Evolutionary conservation across 1,140 invertebrate genomes (phyloP).

Genomic region (Fopius arisanus): DNA sequence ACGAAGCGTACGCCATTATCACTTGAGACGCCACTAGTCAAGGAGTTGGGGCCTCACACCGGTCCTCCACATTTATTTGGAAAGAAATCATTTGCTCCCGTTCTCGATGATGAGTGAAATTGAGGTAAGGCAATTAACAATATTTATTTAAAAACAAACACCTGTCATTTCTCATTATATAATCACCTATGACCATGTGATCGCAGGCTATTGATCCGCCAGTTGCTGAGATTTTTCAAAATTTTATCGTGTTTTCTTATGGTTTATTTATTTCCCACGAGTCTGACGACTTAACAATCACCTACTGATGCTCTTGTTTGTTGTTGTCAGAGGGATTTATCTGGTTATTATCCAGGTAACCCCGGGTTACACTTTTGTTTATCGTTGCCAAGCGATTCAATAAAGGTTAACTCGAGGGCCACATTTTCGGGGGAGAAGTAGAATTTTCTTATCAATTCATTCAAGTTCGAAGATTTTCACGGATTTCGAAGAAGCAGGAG

Average conservation of each 20-base stretch:
- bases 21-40: conserved; percentile 3
- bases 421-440: neutral
- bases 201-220: conserved; percentile 40
- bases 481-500: neutral
- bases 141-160: neutral
- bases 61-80: neutral
- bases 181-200: neutral
- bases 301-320: neutral
- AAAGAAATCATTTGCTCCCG: neutral
- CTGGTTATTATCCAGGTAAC: neutral
- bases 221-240: neutral
- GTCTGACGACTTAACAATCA: neutral
- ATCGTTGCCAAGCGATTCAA: conserved; percentile 1
- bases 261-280: neutral
- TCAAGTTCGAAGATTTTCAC: neutral
- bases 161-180: neutral
- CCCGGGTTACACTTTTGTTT: neutral
- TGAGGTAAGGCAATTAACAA: conserved; percentile 44
- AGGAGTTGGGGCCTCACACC: neutral
- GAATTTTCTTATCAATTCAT: neutral
- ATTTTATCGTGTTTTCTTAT: neutral
- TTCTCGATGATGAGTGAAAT: conserved; percentile 45
- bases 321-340: neutral
- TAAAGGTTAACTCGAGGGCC: neutral
- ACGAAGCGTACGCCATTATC: conserved; percentile 38